Evolutionary conservation across 2,113 vertebrate genomes (phyloP), one percentile per base, ranked within the genome.

Genomic region (Odontophorus gujanensis): DNA sequence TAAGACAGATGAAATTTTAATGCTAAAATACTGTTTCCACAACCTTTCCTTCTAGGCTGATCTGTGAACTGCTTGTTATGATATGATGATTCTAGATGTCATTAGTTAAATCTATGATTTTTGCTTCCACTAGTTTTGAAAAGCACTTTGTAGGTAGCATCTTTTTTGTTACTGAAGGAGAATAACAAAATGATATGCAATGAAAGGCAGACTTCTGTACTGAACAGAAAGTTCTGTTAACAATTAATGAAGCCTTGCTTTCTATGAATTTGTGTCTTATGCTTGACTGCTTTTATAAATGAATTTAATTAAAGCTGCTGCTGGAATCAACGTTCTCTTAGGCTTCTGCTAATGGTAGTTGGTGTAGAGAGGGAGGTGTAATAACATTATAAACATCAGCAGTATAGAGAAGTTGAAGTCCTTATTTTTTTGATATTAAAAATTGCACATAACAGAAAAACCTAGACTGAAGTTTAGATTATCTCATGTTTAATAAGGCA

Each of bases 331-430:
- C 18, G 24, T 42, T 5, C 42, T 91, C 25, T 62, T 26, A 72
- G 17, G 7, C 21, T 59, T n/a, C 11, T 48, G 8, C 13, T 38
- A 79, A 72, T 10, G 2, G 22, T 38, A 45, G 3, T 14, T 42
- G 45, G 5, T 18, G 8, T 0, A 10, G 8, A 6, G 4, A 5
- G 3, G 2, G 4, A 71, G 42, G 8, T 16, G 4, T 7, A 32
- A 32, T 16, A 6, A 1, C 4, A 78, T 78, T 30, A 25, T 69
- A 74, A 77, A 89, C 19, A 30, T 71, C 45, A 78, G 8, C 15
- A 55, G 13, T 62, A 58, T 17, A 42, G 9, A 40, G 74, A 34
- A 1, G 19, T 34, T 77, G 18, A 13, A 51, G 4, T 10, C 1
- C 1, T 0, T 67, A 28, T 10, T 45, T 58, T 59, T 90, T 32